phyloP scores from a whole-genome alignment of 2,797 vertebrate species.

The Hydrolagus colliei region DNA sequence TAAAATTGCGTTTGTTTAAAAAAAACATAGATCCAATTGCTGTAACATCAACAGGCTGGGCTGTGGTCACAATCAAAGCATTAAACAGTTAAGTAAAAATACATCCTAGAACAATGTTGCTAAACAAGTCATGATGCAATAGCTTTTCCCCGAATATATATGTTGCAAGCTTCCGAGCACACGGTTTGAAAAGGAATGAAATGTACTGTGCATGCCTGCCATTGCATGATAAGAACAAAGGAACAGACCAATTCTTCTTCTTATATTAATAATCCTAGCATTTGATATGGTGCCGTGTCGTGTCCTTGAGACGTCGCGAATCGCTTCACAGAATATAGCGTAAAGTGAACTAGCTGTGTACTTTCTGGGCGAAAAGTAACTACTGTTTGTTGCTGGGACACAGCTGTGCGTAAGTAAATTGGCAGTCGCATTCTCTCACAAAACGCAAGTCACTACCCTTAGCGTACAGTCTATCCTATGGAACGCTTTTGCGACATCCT shows the following conservation, averaged over 20 bases:
- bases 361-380: too few relatives aligned
- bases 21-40: background rate
- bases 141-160: background rate
- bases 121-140: conserved; percentile 15
- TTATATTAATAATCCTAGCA: too few relatives aligned
- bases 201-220: background rate
- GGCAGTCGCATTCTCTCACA: too few relatives aligned
- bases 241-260: background rate
- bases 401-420: too few relatives aligned
- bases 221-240: background rate
- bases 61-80: background rate
- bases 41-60: background rate
- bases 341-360: too few relatives aligned
- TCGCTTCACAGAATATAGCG: too few relatives aligned
- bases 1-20: background rate
- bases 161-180: background rate
- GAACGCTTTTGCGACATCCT: too few relatives aligned
- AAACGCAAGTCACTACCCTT: too few relatives aligned
- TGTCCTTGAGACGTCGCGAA: too few relatives aligned
- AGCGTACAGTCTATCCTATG: too few relatives aligned
- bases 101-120: background rate
- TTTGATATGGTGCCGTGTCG: too few relatives aligned
- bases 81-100: background rate
- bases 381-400: too few relatives aligned
- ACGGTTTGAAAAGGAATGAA: background rate